Evolutionary conservation across 2,888 invertebrate species (phyloP), one percentile per base, ranked within the genome.

Genomic region (Biston stratarius): DNA sequence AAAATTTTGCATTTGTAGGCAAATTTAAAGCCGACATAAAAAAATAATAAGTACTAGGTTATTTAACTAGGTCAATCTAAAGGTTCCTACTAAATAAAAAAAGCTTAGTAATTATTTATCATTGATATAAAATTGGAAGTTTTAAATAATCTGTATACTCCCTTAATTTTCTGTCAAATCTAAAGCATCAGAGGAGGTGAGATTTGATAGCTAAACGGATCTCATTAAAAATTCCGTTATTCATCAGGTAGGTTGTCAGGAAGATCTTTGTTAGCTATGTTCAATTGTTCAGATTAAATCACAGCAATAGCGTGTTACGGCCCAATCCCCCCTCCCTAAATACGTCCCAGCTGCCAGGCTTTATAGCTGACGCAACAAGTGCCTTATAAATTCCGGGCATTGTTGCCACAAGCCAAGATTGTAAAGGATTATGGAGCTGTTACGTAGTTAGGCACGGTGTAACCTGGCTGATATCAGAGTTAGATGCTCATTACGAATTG

Each of bases 301-400:
- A 14, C 9, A 6, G 33, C 36, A n/a, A 48, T 24, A 24, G 48
- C 15, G 15, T 24, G 9, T 42, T 6, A 24, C 52, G 10, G 24
- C 33, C 42, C 55, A 36, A 44, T 36, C 56, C 57, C 34, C 24
- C 42, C 3, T 6, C 57, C 57, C 53, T 62, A 42, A 40, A 9
- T 57, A 47, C 67, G 56, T n/a, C 55, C 48, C 24, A 48, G 47
- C 24, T 10, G 14, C 38, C 58, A 56, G 56, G 60, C 61, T 69
- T 65, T 67, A 66, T 74, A 74, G 72, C 69, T 70, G 64, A 70
- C 75, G 81, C 83, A 84, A 84, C 83, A 84, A 84, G 83, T 84
- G 82, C 74, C 81, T 77, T 77, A 79, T 84, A 83, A 83, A 83
- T 81, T 76, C 73, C 66, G 69, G 74, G 74, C 74, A 79, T 83